Base-by-base conservation (phyloP, 30 jellyfish, hydroid and myxozoan species). In the Nemopilema nomurai region DNA sequence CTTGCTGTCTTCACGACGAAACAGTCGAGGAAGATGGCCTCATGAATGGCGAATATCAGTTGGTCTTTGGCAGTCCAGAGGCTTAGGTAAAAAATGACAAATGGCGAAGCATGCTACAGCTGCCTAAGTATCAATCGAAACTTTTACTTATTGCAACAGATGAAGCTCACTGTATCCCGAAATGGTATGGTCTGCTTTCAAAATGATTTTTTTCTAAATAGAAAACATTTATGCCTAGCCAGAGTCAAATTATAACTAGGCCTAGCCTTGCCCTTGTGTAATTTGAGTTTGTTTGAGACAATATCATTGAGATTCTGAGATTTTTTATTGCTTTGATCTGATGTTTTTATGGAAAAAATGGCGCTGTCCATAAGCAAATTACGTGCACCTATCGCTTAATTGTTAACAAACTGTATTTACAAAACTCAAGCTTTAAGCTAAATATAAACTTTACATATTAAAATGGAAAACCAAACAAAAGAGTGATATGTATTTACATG, bases 1-100 rank as follows among this genome's bases (percentile, higher is more conserved):
- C 32, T n/a, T 68, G 78, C 32, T 28, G 78, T 32, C 78, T 68
- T 28, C 78, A 68, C 51, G 78, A 68, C 50, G 78, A 68, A 68
- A 27, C 50, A 28, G 51, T 68, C 28, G 78, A 68, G 20, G 32
- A 68, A 68, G 78, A 68, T 8, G 32, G 32, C 28, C 57, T 68
- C 7, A 27, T 68, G 78, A 27, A 22, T 20, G 78, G 78, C 28
- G 51, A 68, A 68, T 68, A 68, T 68, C 23, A 20, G 78, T 20
- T 68, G 28, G 32, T 68, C 32, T 27, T 68, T 68, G 78, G 78
- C 28, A 68, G 50, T 20, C 78, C 78, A 68, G 78, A 68, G 78
- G 50, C 28, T 16, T 68, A 50, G 41, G 78, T 68, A 68, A 68
- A 65, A 68, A 68, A 28, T 20, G 78, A n/a, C 50, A 68, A 68